phyloP scores from a whole-genome alignment of 2,113 vertebrate genomes.

The Sinocyclocheilus grahami region DNA sequence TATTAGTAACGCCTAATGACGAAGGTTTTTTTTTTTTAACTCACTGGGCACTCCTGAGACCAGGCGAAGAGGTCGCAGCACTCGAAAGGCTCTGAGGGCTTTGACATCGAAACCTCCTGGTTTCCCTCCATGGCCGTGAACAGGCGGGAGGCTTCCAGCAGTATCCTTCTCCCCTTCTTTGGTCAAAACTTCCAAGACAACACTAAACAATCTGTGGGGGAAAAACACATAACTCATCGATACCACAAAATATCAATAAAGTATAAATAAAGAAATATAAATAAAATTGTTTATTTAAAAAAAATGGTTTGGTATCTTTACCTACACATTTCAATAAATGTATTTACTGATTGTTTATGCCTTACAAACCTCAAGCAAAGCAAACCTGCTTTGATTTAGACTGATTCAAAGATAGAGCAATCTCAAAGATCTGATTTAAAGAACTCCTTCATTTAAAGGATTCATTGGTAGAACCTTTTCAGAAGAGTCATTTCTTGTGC shows the following conservation, averaged over 20 bases:
- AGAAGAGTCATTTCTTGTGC: too few species aligned
- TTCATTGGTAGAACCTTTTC: too few species aligned
- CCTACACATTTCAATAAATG: not conserved
- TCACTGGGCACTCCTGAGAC: conserved; percentile 99
- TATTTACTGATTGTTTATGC: not conserved
- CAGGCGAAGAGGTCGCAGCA: conserved; percentile 95
- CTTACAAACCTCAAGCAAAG: not conserved
- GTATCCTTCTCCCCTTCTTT: conserved; percentile 76
- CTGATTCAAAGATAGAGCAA: not conserved
- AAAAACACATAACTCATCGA: conserved; percentile 9
- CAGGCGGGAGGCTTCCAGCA: conserved; percentile 68
- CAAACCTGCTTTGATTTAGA: not conserved
- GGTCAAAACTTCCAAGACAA: conserved; percentile 98
- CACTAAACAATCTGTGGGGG: conserved; percentile 92
- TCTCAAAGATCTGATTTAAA: too few species aligned
- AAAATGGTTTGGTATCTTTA: not conserved
- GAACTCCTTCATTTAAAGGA: too few species aligned
- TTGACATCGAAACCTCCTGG: conserved; percentile 98
- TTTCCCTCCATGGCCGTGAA: conserved; percentile 83
- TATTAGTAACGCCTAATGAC: not conserved
- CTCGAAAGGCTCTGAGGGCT: conserved; percentile 98
- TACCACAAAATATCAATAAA: not conserved
- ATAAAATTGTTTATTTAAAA: too few species aligned
- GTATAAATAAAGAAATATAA: not conserved
- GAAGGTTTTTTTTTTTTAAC: conserved; percentile 57